phyloP scores from a whole-genome alignment of 2,888 invertebrate species.

The Andricus quercusramuli region DNA sequence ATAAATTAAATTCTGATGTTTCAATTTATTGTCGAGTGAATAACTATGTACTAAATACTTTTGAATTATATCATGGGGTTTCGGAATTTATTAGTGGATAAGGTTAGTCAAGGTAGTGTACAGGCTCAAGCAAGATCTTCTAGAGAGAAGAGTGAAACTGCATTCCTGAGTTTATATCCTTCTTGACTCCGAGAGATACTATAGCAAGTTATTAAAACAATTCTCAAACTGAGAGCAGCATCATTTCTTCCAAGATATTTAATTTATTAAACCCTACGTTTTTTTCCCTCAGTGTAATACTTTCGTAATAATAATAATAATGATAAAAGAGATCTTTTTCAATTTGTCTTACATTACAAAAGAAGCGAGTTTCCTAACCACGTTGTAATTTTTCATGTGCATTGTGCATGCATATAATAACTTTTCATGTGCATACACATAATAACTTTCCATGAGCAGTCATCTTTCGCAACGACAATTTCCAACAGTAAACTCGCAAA shows the following conservation, averaged over 20 bases:
- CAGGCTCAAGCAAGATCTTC: constrained; percentile 1
- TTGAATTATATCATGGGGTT: constrained; percentile 30
- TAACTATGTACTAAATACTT: constrained; percentile 30
- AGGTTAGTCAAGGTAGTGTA: constrained; percentile 17
- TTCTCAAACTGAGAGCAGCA: constrained; percentile 26
- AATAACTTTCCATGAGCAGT: constrained; percentile 25
- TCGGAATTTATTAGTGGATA: constrained; percentile 23
- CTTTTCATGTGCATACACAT: constrained; percentile 10
- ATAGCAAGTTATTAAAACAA: constrained; percentile 32
- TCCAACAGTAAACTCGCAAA: not conserved
- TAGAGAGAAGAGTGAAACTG: constrained; percentile 24
- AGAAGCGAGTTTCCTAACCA: not conserved
- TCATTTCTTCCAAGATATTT: constrained; percentile 16
- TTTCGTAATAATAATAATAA: not conserved
- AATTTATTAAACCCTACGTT: constrained; percentile 14
- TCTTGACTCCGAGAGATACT: constrained; percentile 4
- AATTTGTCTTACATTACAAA: not conserved
- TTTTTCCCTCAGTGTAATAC: not conserved
- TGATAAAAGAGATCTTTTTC: not conserved
- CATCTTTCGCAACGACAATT: constrained; percentile 21
- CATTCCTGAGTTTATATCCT: constrained; percentile 37
- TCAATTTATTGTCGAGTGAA: constrained; percentile 25
- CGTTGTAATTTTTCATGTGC: constrained; percentile 4
- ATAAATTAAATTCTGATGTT: constrained; percentile 25
- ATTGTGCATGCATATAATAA: constrained; percentile 1